Conservation (phyloP, 2,888 invertebrate species). For the Bimastos eiseni region DNA sequence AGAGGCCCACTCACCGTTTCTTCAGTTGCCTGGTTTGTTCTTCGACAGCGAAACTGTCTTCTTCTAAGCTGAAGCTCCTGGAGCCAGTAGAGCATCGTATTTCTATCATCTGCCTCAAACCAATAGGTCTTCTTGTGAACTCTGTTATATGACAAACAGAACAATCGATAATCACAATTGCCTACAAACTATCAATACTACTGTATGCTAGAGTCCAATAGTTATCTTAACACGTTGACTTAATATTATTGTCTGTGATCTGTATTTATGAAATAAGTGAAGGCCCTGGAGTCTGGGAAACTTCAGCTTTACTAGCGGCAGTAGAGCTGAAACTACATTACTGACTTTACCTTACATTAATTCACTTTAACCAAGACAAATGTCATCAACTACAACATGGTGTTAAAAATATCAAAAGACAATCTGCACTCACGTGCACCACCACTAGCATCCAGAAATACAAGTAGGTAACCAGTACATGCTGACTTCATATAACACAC, state of each 20-base stretch:
- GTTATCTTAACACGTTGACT: not conserved
- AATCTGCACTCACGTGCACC: too few relatives aligned
- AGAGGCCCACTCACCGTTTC: not conserved
- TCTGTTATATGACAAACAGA: not conserved
- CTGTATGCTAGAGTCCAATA: not conserved
- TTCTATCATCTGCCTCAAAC: slow-evolving; percentile 60
- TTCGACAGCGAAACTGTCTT: slow-evolving; percentile 51
- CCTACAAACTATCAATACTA: not conserved
- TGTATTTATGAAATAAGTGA: not conserved
- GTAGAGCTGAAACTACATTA: too few relatives aligned
- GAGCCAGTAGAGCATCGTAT: slow-evolving; percentile 62
- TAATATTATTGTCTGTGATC: not conserved
- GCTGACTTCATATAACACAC: too few relatives aligned
- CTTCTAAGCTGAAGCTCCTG: slow-evolving; percentile 62
- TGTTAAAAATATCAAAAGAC: not conserved
- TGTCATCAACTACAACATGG: not conserved
- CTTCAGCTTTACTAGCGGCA: too few relatives aligned
- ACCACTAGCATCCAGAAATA: too few relatives aligned
- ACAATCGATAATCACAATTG: not conserved
- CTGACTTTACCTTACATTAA: too few relatives aligned
- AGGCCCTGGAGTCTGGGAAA: not conserved
- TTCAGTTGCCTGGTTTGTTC: not conserved
- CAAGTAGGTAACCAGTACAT: too few relatives aligned
- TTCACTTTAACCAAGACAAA: not conserved
- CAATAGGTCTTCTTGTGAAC: slow-evolving; percentile 50